A percentile compares a stretch with the other conserved stretches of the same genome.
Conservation (phyloP, 2,113 vertebrate genomes). For the Octodon degus region DNA sequence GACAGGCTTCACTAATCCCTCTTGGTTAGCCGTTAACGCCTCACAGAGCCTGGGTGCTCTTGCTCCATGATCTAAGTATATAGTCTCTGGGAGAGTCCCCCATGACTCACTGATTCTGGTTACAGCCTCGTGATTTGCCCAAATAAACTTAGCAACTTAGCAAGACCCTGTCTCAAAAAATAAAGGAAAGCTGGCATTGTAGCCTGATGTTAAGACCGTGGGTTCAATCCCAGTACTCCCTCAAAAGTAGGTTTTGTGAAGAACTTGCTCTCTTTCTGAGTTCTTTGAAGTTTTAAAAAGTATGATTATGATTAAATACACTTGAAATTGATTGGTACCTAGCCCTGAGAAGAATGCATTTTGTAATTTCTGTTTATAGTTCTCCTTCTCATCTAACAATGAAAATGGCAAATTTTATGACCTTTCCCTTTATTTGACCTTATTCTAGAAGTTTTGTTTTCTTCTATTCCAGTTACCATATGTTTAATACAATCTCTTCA, state of each 20-base stretch:
- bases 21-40: neutral
- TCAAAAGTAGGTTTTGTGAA: neutral
- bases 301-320: neutral
- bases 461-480: neutral
- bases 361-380: conserved; percentile 24
- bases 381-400: neutral
- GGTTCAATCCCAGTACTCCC: neutral
- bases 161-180: neutral
- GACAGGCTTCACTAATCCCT: neutral
- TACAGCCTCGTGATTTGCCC: neutral
- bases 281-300: conserved; percentile 17
- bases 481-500: neutral
- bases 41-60: neutral
- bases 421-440: neutral
- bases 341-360: neutral
- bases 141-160: neutral
- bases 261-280: neutral
- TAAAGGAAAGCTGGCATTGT: neutral
- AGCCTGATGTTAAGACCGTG: neutral
- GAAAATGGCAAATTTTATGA: neutral
- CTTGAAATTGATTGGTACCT: neutral
- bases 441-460: conserved; percentile 6
- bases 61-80: neutral
- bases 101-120: neutral
- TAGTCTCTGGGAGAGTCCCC: neutral